These are phyloP conservation scores for Phrynocephalus vlangalii DNA, from an alignment of 2,797 vertebrate genomes.

Conservation along the genomic window DNA sequence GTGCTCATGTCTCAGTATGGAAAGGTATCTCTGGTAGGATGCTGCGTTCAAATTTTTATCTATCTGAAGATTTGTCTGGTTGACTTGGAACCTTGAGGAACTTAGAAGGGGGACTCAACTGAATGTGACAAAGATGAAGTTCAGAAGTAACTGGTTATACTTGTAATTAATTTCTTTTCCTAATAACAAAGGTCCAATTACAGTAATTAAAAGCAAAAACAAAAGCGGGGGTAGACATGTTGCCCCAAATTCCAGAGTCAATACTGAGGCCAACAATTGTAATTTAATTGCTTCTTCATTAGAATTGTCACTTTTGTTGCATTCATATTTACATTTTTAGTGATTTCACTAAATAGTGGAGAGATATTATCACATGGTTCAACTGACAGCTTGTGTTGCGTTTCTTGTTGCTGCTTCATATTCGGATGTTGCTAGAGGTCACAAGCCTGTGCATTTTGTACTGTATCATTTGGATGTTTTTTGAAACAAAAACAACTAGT, in stretches of 20 bases:
- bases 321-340: background rate
- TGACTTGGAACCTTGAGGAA: background rate
- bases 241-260: no score
- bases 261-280: no score
- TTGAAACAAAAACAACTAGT: no score
- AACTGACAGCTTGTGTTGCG: background rate
- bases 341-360: background rate
- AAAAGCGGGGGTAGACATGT: no score
- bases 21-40: background rate
- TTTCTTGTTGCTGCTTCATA: background rate
- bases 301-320: background rate
- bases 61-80: background rate
- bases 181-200: background rate
- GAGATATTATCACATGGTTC: background rate
- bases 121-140: background rate
- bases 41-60: background rate
- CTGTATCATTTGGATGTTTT: no score
- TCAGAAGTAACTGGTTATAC: background rate
- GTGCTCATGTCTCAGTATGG: background rate
- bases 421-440: no score
- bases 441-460: no score
- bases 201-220: background rate
- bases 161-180: background rate
- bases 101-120: background rate
- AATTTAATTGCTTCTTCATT: background rate